Evolutionary conservation across 2,888 invertebrate genomes (phyloP), one percentile per base, ranked within the genome.

Genomic region (Pachliopta kotzebuea): DNA sequence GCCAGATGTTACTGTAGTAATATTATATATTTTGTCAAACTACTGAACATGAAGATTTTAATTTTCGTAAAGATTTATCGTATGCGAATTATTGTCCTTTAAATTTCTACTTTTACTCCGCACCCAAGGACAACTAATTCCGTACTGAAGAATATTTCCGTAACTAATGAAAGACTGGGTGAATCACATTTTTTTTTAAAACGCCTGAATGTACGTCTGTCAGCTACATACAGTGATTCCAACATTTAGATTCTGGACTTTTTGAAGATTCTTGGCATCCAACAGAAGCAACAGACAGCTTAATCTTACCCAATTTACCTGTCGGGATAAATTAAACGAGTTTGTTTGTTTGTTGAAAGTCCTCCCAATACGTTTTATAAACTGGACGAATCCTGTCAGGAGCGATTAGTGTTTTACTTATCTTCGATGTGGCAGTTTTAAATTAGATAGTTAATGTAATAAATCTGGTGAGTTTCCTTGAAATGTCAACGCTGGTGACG

Each of bases 51-150:
- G 23, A 55, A 24, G 50, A 56, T 56, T 65, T 26, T 20, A 58
- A 58, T 49, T 58, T 54, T 58, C 45, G 11, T 42, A 21, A 50
- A 49, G 60, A 56, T 60, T 70, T 68, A 75, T 76, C 75, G 78
- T 66, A 64, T 69, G 69, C 73, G 75, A 84, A 83, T 86, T 84
- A 83, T 86, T 85, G 84, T 90, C 86, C 87, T 87, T 84, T 82
- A 77, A 74, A 71, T 81, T 81, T 76, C 74, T 72, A 74, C 71
- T 79, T 83, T 83, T 80, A 83, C 83, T 81, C 79, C 77, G 80
- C 77, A 81, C 81, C 79, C 89, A 91, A 91, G 90, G 90, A 90
- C 90, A 83, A 80, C 85, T 87, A 88, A 87, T 84, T 87, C 79
- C 76, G 85, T 79, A 70, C 78, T 71, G 76, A 69, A 77, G 83